Base-by-base conservation (phyloP, 2,888 invertebrate species). In the Microctonus brassicae region DNA sequence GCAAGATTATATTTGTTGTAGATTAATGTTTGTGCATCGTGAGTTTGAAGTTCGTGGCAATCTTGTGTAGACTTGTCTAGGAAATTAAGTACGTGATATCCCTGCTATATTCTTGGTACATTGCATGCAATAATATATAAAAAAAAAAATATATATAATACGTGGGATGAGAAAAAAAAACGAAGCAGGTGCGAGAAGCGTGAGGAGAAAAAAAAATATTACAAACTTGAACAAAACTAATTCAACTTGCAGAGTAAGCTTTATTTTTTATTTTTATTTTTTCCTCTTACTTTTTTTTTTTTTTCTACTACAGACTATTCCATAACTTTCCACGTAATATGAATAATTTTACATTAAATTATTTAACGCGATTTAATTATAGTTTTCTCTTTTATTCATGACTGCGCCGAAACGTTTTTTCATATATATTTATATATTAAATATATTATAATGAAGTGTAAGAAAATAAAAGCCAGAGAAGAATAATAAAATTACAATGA, bases 1-100 rank as follows among this genome's bases (percentile, higher is more conserved):
- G 7, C 3, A 33, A 33, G 33, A 33, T 33, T 33, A 5, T 33
- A 33, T 33, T 33, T 7, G 7, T 3, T 33, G 39, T n/a, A 39
- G 39, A n/a, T 39, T 0, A 2, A 17, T 47, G 20, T 6, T 17
- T 17, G 17, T 47, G 76, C 73, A 70, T 75, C 76, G 78, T 76
- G 26, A 26, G 26, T 55, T 55, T 55, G 5, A 6, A 26, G 13
- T 24, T n/a, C 7, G 17, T 17, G 6, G 47, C n/a, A 47, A 47
- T 47, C 7, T 47, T 17, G 6, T 20, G 17, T 36, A 10, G 13
- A 42, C 13, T 42, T 42, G 2, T 42, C 5, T 29, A 29, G 76
- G 57, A 75, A 77, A 77, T 77, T 76, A 77, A 77, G 74, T 77
- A 77, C 77, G 77, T 77, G 77, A 75, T 75, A 76, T 72, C 70